Evolutionary conservation across 2,797 vertebrate genomes (phyloP), one percentile per base, ranked within the genome.

Genomic region (Premnoplex brunnescens): DNA sequence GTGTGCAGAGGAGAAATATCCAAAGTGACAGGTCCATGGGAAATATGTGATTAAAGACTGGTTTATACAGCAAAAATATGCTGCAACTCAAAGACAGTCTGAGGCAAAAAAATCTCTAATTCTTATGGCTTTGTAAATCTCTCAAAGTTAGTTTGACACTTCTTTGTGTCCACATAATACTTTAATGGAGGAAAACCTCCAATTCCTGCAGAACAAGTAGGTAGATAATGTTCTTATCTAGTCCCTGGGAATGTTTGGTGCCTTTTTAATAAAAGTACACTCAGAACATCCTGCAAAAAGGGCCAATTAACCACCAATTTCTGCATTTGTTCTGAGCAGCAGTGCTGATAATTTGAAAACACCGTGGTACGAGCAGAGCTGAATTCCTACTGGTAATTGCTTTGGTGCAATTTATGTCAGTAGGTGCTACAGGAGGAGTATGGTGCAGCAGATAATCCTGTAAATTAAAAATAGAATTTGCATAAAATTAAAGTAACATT

Each of bases 391-490:
- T 39, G 63, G 41, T 76, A 88, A 87, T 95, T 94, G 66, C 85
- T 67, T 37, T 4, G 2, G 49, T 23, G 77, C 83, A 81, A 89
- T 92, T 95, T 69, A 19, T 51, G 64, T 52, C 56, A 82, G 80
- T 17, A 56, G 79, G 85, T 94, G 34, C 75, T 87, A 75, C 76
- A 89, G 32, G 5, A 91, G 37, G 39, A 86, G 44, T 24, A 19
- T 2, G 55, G 71, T 68, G 71, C 12, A 68, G 18, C 3, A 27
- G 62, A 80, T 56, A 85, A 56, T 16, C 52, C 10, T 49, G 63
- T 43, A 79, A 91, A 92, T 85, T 85, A 73, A 91, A 94, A 74
- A 34, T 5, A 82, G 64, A 60, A 88, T 66, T 92, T 87, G 51
- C 56, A 67, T 76, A 46, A 88, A 82, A 89, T 81, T 84, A 82